Evolutionary conservation across 92 coral and sea anemone species (phyloP), one percentile per base, ranked within the genome.

Genomic region (Ricordea florida): DNA sequence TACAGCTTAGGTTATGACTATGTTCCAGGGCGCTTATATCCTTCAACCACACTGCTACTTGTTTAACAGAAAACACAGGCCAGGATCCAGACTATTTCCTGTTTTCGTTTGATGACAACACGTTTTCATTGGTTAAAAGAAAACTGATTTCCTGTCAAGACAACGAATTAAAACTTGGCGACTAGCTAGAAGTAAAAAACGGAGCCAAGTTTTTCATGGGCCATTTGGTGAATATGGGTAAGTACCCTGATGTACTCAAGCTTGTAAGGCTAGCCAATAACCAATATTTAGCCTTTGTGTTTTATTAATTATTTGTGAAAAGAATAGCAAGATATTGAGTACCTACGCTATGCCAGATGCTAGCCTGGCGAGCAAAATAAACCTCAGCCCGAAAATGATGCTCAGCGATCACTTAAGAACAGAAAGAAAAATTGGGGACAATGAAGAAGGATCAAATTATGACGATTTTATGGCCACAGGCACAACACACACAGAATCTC

Each of bases 91-190:
- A 51, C 34, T 26, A 15, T 13, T 31, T 27, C 25, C 25, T 29
- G 43, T 43, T 67, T 10, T 16, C 37, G 9, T 67, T 67, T 26
- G 75, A 67, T 5, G 75, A 67, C 38, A 67, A 67, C n/a, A 23
- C 66, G 2, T 67, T 14, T 32, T 45, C 75, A 0, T 10, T 59
- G 11, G 66, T 37, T 32, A 24, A 37, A 59, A 59, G 47, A 33
- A 59, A 59, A 22, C 26, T 16, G 11, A 59, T 59, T 44, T 16
- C 43, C 3, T 59, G 66, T 34, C 8, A 15, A n/a, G 66, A 59
- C 26, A 8, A 37, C 6, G 66, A 59, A 20, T 20, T 59, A 20
- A 59, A 33, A 32, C 47, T 34, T 33, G 66, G 66, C 15, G 66
- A 35, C 6, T 15, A 16, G 24, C 66, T 58, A 10, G 18, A 29